Conservation (phyloP, 23 tunicate species). For the Clavelina lepadiformis region DNA sequence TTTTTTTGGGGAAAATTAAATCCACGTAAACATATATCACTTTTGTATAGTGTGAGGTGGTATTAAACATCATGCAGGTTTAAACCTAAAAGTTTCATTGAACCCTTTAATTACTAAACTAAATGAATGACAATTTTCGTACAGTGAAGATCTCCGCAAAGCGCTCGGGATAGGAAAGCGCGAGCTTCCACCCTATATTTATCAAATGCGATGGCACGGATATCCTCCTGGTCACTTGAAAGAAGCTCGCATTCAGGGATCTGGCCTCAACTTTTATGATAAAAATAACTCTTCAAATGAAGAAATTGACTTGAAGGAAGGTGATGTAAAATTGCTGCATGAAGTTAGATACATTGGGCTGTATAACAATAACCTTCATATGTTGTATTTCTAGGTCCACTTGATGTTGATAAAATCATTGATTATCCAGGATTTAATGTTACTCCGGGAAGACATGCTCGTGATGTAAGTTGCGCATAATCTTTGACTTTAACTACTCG, state of each 20-base stretch:
- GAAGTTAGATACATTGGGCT: background rate
- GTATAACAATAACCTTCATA: background rate
- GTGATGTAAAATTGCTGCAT: slow-evolving; percentile 2
- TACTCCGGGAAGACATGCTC: slow-evolving; percentile 10
- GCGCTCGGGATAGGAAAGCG: slow-evolving; percentile 63
- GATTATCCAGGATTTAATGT: slow-evolving; percentile 81
- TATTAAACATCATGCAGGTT: too few species aligned
- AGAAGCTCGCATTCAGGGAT: slow-evolving; percentile 36
- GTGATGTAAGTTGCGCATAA: slow-evolving; percentile 43
- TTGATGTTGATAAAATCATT: slow-evolving; percentile 63
- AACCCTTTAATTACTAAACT: too few species aligned
- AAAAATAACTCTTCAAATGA: slow-evolving; percentile 4
- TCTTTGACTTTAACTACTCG: background rate
- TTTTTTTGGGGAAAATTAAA: too few species aligned
- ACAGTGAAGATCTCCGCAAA: slow-evolving; percentile 47
- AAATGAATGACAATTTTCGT: background rate
- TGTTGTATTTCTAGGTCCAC: slow-evolving; percentile 17
- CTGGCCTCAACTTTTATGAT: slow-evolving; percentile 41
- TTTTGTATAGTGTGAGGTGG: too few species aligned
- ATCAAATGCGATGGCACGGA: slow-evolving; percentile 78
- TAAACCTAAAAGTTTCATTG: too few species aligned
- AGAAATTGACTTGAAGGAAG: slow-evolving; percentile 19
- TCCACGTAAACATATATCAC: too few species aligned
- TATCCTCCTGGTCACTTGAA: slow-evolving; percentile 90
- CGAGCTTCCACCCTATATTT: slow-evolving; percentile 81